A percentile compares a stretch with the other conserved stretches of the same genome.
phyloP scores from a whole-genome alignment of 2,797 vertebrate species.

The Menidia menidia region DNA sequence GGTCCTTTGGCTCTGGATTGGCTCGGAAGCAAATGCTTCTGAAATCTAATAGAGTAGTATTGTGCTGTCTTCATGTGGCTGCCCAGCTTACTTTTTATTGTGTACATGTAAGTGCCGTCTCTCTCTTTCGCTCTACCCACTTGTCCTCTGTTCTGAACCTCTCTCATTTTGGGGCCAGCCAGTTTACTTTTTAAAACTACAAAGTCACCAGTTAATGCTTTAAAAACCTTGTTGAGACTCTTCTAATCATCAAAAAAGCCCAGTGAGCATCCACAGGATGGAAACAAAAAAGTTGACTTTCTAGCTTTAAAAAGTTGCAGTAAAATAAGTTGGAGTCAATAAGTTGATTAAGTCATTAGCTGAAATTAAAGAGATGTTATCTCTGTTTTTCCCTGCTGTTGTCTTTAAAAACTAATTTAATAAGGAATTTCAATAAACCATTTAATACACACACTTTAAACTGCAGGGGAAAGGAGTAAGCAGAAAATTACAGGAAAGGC shows the following conservation, averaged over 20 bases:
- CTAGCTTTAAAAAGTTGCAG: slow-evolving; percentile 12
- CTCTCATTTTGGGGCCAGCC: slow-evolving; percentile 44
- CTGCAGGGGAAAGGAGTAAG: slow-evolving; percentile 16
- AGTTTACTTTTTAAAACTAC: slow-evolving; percentile 50
- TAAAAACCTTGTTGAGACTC: slow-evolving; percentile 27
- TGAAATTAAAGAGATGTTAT: slow-evolving; percentile 15
- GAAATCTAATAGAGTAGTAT: slow-evolving; percentile 75
- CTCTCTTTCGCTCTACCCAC: slow-evolving; percentile 19
- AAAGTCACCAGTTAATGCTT: slow-evolving; percentile 46
- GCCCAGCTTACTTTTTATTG: slow-evolving; percentile 61
- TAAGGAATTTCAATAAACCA: slow-evolving; percentile 6
- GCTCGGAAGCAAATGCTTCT: slow-evolving; percentile 57
- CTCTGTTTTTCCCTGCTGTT: slow-evolving; percentile 13
- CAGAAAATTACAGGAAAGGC: slow-evolving; percentile 50
- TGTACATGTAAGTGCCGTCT: slow-evolving; percentile 37
- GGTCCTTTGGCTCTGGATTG: slow-evolving; percentile 54
- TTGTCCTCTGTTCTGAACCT: slow-evolving; percentile 33
- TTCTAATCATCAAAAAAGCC: slow-evolving; percentile 48
- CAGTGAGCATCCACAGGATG: slow-evolving; percentile 26
- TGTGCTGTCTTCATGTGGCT: slow-evolving; percentile 61
- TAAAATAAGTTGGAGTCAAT: slow-evolving; percentile 13
- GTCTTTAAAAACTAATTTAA: slow-evolving; percentile 18
- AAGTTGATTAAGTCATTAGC: slow-evolving; percentile 24
- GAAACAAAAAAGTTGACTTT: slow-evolving; percentile 41
- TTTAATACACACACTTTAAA: slow-evolving; percentile 14